Base-by-base conservation (phyloP, 2,888 invertebrate species). In the Macaria notata region DNA sequence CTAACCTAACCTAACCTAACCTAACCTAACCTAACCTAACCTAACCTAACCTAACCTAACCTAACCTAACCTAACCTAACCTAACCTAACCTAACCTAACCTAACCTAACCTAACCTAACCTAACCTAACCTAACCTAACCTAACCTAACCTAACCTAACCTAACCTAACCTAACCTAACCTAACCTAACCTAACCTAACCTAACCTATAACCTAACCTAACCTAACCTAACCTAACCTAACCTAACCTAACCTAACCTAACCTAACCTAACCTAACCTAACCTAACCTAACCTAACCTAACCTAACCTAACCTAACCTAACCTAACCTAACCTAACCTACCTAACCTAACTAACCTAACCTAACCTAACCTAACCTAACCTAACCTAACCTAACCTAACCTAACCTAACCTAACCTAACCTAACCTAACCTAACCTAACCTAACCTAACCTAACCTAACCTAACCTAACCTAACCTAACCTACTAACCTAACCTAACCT, bases 31-130 rank as follows among this genome's bases (percentile, higher is more conserved):
- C 60, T 59, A 61, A 63, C 61, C 59, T 59, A 62, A 62, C 59
- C 59, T 59, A 59, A 62, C 59, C 62, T 59, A 56, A 63, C 59
- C 64, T 58, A 59, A 61, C 56, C 61, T 61, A 61, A 63, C 61
- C 63, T 61, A 61, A 64, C 64, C 64, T 61, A 64, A 64, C 63
- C 63, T 63, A 63, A 63, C 63, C 63, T 63, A 64, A 64, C 64
- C 64, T 64, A 64, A 64, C 64, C 61, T 58, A 58, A 58, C 61
- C 61, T 56, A 61, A 58, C 61, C 61, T 58, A 61, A 61, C 54
- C 61, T 49, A 43, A 46, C 43, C 51, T 46, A 55, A 55, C 55
- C 55, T 55, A 55, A 55, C 55, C 55, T 55, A 55, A 55, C 55
- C 55, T 55, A 49, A 49, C 39, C 39, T 39, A 39, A 39, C 39